A percentile compares a stretch with the other conserved stretches of the same genome.
Evolutionary conservation across 2,797 vertebrate species (phyloP).

Genomic region (Characodon lateralis): DNA sequence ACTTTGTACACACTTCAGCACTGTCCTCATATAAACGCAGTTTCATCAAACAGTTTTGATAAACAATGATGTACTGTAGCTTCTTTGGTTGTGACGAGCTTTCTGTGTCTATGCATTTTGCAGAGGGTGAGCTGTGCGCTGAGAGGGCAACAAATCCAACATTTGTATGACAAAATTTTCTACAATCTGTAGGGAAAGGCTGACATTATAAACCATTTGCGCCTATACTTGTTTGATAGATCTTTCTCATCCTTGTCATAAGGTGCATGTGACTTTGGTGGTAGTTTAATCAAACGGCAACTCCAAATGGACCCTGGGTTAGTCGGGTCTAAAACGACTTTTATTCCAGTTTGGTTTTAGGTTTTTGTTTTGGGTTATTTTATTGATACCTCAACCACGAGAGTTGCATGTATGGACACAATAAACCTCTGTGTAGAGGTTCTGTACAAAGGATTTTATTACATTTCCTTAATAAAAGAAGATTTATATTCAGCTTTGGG

Average conservation of each 20-base stretch:
- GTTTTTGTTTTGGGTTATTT: conserved; percentile 68
- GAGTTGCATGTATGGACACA: conserved; percentile 92
- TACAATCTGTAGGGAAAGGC: conserved; percentile 65
- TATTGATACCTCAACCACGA: conserved; percentile 88
- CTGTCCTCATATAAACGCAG: conserved; percentile 61
- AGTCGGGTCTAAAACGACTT: conserved; percentile 73
- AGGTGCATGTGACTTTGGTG: conserved; percentile 90
- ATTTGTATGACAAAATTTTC: conserved; percentile 71
- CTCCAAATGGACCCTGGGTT: conserved; percentile 82
- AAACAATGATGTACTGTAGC: conserved; percentile 56
- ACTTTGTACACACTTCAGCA: conserved; percentile 66
- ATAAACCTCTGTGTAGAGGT: conserved; percentile 86
- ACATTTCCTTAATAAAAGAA: conserved; percentile 99
- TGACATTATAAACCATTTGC: conserved; percentile 82
- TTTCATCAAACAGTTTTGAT: conserved; percentile 59
- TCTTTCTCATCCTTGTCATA: conserved; percentile 79
- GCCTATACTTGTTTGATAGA: conserved; percentile 84
- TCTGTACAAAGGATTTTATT: conserved; percentile 95
- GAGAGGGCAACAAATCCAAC: conserved; percentile 57
- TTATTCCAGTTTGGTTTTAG: conserved; percentile 56
- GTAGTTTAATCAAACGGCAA: conserved; percentile 86
- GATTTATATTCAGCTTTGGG: conserved; percentile 81
- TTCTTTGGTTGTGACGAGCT: conserved; percentile 65
- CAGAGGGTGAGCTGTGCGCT: conserved; percentile 58
- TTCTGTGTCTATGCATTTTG: conserved; percentile 69